phyloP scores from a whole-genome alignment of 1,140 invertebrate genomes.

The Drosophila busckii region DNA sequence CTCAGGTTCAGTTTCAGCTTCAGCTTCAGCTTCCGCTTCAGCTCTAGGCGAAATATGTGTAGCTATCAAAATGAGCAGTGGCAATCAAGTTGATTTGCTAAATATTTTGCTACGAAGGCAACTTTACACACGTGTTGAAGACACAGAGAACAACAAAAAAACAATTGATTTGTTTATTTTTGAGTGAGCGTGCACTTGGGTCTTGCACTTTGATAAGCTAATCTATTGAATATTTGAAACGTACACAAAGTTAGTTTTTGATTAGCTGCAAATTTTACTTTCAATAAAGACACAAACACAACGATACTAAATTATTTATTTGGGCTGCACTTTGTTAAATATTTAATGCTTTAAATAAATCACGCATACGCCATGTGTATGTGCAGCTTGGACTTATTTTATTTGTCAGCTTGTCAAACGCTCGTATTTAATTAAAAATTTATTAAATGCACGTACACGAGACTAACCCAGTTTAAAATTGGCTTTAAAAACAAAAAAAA shows the following conservation, averaged over 20 bases:
- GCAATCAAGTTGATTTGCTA: no score
- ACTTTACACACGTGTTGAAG: slow-evolving; percentile 16
- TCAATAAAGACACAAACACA: no score
- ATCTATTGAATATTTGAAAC: slow-evolving; percentile 12
- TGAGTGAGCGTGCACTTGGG: no score
- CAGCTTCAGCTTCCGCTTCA: no score
- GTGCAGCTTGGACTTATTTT: background rate
- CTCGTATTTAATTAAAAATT: slow-evolving; percentile 55
- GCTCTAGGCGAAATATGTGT: no score
- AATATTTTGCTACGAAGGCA: no score
- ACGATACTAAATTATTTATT: no score
- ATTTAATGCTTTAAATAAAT: slow-evolving; percentile 12
- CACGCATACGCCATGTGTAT: slow-evolving; percentile 4
- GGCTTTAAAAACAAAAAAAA: slow-evolving; percentile 7
- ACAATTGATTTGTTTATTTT: background rate
- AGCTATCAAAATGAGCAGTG: no score
- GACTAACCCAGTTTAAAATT: slow-evolving; percentile 40
- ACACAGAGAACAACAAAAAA: background rate
- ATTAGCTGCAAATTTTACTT: background rate
- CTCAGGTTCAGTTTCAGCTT: slow-evolving; percentile 25
- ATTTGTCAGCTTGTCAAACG: slow-evolving; percentile 33
- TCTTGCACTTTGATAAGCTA: slow-evolving; percentile 9
- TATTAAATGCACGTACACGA: slow-evolving; percentile 35
- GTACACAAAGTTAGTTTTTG: no score
- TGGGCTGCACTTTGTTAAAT: no score